These are phyloP conservation scores for Gryllus longicercus DNA, from an alignment of 2,888 invertebrate species.

Conservation along the genomic window DNA sequence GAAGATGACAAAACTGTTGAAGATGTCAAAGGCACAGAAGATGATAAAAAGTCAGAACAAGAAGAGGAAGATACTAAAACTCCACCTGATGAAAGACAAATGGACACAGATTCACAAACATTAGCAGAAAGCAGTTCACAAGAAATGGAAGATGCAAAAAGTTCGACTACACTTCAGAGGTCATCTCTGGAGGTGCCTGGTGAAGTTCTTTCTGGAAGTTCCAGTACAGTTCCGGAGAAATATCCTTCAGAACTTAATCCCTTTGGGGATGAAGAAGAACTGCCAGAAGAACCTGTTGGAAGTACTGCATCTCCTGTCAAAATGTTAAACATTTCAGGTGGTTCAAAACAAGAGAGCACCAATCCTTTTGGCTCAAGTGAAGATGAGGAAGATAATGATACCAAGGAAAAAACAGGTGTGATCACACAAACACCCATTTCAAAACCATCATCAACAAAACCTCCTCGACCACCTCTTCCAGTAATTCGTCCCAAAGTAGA, in stretches of 20 bases:
- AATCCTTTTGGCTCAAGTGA: slow-evolving; percentile 67
- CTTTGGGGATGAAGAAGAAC: slow-evolving; percentile 68
- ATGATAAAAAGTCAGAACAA: no score
- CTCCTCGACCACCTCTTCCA: slow-evolving; percentile 29
- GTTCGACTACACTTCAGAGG: no score
- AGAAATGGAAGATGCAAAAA: no score
- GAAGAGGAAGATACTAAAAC: no score
- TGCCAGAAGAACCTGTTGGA: slow-evolving; percentile 46
- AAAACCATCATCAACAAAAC: slow-evolving; percentile 32
- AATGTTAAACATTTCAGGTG: slow-evolving; percentile 30
- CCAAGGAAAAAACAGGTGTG: slow-evolving; percentile 20
- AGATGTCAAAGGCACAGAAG: no score
- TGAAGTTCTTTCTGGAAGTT: no score
- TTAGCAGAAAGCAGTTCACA: no score
- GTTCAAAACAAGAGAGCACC: background rate
- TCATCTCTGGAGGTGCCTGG: no score
- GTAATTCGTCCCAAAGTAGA: background rate
- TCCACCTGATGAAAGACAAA: no score
- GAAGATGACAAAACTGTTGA: no score
- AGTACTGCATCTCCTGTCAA: slow-evolving; percentile 42
- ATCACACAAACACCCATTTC: no score
- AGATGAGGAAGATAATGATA: slow-evolving; percentile 53
- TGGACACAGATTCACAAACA: no score
- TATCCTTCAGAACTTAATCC: slow-evolving; percentile 83
- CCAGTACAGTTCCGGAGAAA: slow-evolving; percentile 38